These are phyloP conservation scores for Hymenochirus boettgeri DNA, from an alignment of 2,113 vertebrate species.

Conservation along the genomic window DNA sequence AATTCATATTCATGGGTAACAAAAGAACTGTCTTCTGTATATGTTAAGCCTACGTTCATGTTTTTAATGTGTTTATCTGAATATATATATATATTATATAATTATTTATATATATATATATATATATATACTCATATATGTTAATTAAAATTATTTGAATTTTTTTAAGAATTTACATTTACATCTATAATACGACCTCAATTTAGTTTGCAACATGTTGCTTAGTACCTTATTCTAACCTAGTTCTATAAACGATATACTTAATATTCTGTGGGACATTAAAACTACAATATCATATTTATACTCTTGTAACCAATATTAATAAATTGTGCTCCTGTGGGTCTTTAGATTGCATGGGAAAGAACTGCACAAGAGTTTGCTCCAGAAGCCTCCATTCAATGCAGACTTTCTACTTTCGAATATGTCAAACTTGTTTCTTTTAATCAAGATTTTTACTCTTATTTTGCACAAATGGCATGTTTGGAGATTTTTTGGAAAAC, in stretches of 20 bases:
- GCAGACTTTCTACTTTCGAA: background rate
- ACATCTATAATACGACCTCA: too few species aligned
- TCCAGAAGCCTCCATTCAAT: constrained; percentile 11
- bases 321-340: constrained; percentile 39
- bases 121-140: too few species aligned
- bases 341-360: constrained; percentile 33
- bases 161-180: too few species aligned
- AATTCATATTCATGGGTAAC: background rate
- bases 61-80: background rate
- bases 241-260: constrained; percentile 30
- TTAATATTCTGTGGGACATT: constrained; percentile 30
- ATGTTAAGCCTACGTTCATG: background rate
- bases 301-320: constrained; percentile 40
- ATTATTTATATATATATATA: too few species aligned
- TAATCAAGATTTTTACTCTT: background rate
- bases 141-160: too few species aligned
- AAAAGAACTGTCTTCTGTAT: background rate
- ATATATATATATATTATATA: too few species aligned
- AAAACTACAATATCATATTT: constrained; percentile 42
- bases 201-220: background rate
- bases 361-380: constrained; percentile 23
- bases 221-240: background rate
- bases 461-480: too few species aligned
- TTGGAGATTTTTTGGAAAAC: too few species aligned
- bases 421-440: background rate